Evolutionary conservation across 2,113 vertebrate species (phyloP).

Genomic region (Nannospalax galili): DNA sequence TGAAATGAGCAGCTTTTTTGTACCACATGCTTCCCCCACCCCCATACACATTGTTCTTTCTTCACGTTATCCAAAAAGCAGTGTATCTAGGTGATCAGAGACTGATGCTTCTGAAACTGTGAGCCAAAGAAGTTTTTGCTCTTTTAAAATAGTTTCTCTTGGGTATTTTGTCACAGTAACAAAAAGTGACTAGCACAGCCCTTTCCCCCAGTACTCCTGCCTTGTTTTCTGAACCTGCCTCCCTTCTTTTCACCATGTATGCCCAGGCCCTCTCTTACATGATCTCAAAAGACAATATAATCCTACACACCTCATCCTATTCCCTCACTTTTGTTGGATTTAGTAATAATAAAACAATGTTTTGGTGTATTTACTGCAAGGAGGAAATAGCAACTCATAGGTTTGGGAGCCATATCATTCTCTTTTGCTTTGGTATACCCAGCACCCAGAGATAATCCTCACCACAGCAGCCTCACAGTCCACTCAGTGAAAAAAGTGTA

Average conservation of each 20-base stretch:
- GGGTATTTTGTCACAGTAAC: background rate
- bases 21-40: background rate
- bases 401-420: background rate
- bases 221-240: background rate
- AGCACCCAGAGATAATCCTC: background rate
- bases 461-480: background rate
- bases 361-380: background rate
- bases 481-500: background rate
- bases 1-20: background rate
- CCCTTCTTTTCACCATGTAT: background rate
- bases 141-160: too few relatives aligned
- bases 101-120: background rate
- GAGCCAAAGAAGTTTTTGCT: background rate
- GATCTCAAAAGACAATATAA: background rate
- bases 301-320: fast-evolving
- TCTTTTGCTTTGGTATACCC: background rate
- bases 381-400: background rate
- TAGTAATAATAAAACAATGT: background rate
- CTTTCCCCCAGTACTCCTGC: background rate
- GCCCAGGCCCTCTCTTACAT: background rate
- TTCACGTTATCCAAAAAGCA: background rate
- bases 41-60: background rate
- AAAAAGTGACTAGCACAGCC: background rate
- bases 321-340: background rate
- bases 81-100: too few relatives aligned